phyloP scores from a whole-genome alignment of 2,797 vertebrate genomes.

The Todus mexicanus region DNA sequence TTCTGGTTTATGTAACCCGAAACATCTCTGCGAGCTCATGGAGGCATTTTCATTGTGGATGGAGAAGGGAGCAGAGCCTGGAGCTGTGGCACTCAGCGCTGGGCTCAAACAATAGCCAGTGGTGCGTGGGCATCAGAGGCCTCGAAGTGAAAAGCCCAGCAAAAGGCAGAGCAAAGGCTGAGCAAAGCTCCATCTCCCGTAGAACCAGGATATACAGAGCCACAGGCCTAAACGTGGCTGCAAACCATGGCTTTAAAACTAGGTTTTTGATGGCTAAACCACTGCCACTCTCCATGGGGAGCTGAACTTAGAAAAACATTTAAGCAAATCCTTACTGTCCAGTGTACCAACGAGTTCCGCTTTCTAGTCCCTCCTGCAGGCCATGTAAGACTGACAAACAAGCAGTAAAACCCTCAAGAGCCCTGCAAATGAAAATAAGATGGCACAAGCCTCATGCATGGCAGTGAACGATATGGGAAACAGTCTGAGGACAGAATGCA shows the following conservation, averaged over 20 bases:
- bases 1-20: constrained; percentile 46
- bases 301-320: not conserved
- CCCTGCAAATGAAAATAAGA: not conserved
- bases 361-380: not conserved
- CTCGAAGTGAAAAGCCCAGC: not conserved
- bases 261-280: not conserved
- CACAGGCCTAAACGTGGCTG: not conserved
- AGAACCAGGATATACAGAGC: not conserved
- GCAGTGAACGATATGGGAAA: not conserved
- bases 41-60: not conserved
- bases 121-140: not conserved
- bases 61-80: not conserved
- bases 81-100: not conserved
- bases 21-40: not conserved
- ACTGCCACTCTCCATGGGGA: rapidly evolving
- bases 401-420: not conserved
- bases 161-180: not conserved
- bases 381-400: not conserved
- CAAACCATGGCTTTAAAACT: not conserved
- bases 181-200: not conserved
- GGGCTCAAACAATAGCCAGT: not conserved
- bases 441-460: rapidly evolving
- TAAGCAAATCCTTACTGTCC: not conserved
- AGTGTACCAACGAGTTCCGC: rapidly evolving
- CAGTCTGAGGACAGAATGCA: not conserved